Evolutionary conservation across 2,888 invertebrate species (phyloP).

Genomic region (Alentia gelatinosa): DNA sequence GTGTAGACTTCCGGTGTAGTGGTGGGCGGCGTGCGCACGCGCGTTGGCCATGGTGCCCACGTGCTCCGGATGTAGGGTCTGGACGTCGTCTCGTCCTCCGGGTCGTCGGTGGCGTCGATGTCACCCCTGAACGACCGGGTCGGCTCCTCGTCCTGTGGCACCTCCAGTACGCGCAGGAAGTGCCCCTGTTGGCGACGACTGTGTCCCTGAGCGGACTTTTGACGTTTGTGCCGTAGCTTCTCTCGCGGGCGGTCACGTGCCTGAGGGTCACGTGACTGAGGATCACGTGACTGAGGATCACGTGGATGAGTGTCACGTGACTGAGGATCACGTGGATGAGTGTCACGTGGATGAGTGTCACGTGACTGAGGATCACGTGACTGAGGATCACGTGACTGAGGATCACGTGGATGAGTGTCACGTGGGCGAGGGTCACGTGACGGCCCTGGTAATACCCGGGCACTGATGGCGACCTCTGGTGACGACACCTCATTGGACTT

Average conservation of each 20-base stretch:
- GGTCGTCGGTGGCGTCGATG: not conserved
- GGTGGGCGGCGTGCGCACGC: not conserved
- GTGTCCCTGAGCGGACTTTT: not conserved
- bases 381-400: no score
- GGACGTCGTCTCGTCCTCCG: not conserved
- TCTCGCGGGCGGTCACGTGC: not conserved
- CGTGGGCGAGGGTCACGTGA: not conserved
- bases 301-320: no score
- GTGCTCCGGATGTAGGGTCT: not conserved
- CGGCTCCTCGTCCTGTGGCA: not conserved
- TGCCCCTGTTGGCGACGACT: no score
- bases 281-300: no score
- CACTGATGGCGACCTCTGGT: constrained; percentile 1
- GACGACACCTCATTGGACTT: not conserved
- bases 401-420: no score
- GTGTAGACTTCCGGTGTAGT: not conserved
- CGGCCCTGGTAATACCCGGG: not conserved
- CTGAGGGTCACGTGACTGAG: not conserved
- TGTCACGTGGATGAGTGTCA: no score
- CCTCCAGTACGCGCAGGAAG: not conserved
- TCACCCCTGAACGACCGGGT: not conserved
- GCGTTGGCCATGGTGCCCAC: not conserved
- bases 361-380: no score
- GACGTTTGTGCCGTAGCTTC: not conserved
- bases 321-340: no score